Conservation (phyloP, 2,113 vertebrate species). For the Xenopus tropicalis region DNA sequence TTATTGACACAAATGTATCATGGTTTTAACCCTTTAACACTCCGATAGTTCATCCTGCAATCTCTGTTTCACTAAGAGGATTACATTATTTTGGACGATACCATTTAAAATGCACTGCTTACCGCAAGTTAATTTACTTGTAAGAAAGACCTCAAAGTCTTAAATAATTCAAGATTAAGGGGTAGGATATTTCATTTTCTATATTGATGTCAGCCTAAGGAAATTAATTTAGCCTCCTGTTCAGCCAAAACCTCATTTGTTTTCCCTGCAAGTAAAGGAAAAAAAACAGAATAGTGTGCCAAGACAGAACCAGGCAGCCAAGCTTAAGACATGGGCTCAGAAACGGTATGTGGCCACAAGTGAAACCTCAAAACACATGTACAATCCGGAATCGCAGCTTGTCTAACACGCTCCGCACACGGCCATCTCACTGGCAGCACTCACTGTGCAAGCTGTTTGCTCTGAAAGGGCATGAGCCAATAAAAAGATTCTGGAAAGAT, state of each 20-base stretch:
- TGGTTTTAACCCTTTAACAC: too few relatives aligned
- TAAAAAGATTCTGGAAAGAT: constrained; percentile 34
- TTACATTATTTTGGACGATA: too few relatives aligned
- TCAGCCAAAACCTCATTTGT: constrained; percentile 25
- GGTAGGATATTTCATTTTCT: constrained; percentile 30
- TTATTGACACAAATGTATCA: too few relatives aligned
- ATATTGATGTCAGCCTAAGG: constrained; percentile 32
- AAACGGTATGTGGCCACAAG: constrained; percentile 42
- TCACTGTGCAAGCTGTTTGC: constrained; percentile 34
- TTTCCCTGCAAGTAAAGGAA: constrained; percentile 31
- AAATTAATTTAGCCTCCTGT: constrained; percentile 33
- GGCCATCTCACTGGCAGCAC: constrained; percentile 24
- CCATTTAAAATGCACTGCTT: too few relatives aligned
- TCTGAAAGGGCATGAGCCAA: constrained; percentile 15
- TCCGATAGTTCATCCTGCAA: too few relatives aligned
- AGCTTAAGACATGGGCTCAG: constrained; percentile 23
- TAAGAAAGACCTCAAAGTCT: constrained; percentile 22
- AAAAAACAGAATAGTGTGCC: constrained; percentile 22
- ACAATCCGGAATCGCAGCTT: constrained; percentile 39
- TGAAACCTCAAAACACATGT: constrained; percentile 45
- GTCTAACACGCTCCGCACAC: constrained; percentile 36
- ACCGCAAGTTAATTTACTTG: constrained; percentile 14
- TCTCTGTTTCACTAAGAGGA: too few relatives aligned
- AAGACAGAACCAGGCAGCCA: constrained; percentile 30
- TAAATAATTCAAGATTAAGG: constrained; percentile 40